Conservation (phyloP, 1,140 invertebrate genomes). For the Aphidius ervi region DNA sequence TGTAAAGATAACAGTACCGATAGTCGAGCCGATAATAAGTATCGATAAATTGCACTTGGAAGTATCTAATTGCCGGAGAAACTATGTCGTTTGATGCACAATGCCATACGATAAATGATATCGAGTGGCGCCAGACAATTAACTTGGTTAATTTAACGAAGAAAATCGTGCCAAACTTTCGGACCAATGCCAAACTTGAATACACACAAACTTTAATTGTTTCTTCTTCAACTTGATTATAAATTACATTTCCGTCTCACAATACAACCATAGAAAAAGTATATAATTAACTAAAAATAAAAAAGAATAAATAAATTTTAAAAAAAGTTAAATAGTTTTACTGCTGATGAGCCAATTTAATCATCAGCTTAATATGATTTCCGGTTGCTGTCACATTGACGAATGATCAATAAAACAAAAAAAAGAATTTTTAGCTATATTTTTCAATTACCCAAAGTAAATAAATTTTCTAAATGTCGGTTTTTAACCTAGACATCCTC, state of each 20-base stretch:
- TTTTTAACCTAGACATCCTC: too few relatives aligned
- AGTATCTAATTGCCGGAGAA: slow-evolving; percentile 30
- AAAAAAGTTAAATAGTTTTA: too few relatives aligned
- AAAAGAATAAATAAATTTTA: too few relatives aligned
- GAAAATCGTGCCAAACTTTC: slow-evolving; percentile 15
- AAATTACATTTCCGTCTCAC: slow-evolving; percentile 35
- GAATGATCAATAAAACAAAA: too few relatives aligned
- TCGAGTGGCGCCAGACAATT: slow-evolving; percentile 42
- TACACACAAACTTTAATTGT: slow-evolving; percentile 40
- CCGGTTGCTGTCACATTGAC: too few relatives aligned
- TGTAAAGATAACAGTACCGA: background rate
- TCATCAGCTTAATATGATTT: too few relatives aligned
- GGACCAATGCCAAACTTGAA: background rate
- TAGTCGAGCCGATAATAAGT: slow-evolving; percentile 12
- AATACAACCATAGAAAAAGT: slow-evolving; percentile 30
- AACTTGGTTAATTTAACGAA: slow-evolving; percentile 40
- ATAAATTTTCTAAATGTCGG: too few relatives aligned
- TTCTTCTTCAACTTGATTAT: slow-evolving; percentile 33
- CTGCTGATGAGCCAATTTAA: too few relatives aligned
- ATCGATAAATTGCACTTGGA: slow-evolving; percentile 24
- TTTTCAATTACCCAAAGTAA: too few relatives aligned
- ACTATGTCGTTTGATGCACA: slow-evolving; percentile 11
- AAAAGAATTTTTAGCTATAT: too few relatives aligned
- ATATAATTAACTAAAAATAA: too few relatives aligned
- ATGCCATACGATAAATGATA: slow-evolving; percentile 18